phyloP scores from a whole-genome alignment of 2,113 vertebrate species.

The Phrynosoma blainvillii region DNA sequence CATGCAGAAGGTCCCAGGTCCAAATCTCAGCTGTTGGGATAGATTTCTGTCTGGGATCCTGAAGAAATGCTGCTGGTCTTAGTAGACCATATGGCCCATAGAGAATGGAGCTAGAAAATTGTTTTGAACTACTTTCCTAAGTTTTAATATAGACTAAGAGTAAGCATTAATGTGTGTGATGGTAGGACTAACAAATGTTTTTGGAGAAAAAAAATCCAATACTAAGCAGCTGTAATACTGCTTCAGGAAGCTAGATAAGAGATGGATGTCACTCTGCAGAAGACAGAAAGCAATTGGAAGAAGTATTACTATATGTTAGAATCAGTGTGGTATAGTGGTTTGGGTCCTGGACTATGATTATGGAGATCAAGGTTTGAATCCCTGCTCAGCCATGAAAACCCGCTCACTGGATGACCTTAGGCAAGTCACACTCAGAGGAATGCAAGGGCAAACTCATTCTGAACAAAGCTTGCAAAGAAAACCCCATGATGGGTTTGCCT shows the following conservation, averaged over 20 bases:
- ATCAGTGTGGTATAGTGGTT: no score
- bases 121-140: not conserved
- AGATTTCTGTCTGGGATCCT: not conserved
- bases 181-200: not conserved
- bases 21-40: not conserved
- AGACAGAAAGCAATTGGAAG: constrained; percentile 18
- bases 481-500: no score
- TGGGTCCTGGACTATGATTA: no score
- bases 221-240: not conserved
- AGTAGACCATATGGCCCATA: not conserved
- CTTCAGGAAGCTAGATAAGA: constrained; percentile 30
- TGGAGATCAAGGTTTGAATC: no score
- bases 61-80: not conserved
- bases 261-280: constrained; percentile 31
- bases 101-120: no score
- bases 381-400: no score
- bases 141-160: not conserved
- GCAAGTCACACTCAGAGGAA: no score
- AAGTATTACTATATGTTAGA: not conserved
- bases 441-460: no score
- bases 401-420: no score
- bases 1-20: not conserved
- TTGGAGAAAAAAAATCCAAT: constrained; percentile 25
- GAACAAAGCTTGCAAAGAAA: no score
- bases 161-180: not conserved